phyloP scores from a whole-genome alignment of 1,140 invertebrate species.

The Apis laboriosa region DNA sequence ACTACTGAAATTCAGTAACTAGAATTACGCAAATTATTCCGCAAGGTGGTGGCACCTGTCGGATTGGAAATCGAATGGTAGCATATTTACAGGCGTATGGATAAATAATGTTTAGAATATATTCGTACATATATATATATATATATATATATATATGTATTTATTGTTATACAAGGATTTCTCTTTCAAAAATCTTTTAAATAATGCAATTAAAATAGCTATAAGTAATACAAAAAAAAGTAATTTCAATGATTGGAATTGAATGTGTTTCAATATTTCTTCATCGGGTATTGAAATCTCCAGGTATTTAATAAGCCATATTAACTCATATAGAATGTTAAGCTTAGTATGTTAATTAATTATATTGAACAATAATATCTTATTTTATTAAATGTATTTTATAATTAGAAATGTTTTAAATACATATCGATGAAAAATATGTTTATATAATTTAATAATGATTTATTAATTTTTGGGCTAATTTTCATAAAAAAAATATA shows the following conservation, averaged over 20 bases:
- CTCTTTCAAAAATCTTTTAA: neutral
- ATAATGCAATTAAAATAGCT: too few species aligned
- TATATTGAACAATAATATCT: neutral
- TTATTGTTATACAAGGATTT: neutral
- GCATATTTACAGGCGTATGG: conserved; percentile 42
- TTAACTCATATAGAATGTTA: neutral
- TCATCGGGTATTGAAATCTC: conserved; percentile 54
- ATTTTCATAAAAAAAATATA: neutral
- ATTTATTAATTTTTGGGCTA: neutral
- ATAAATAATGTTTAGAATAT: neutral
- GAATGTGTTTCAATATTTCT: conserved; percentile 18
- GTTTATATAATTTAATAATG: neutral
- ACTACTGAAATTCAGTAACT: conserved; percentile 32
- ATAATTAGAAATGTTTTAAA: neutral
- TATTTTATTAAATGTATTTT: neutral
- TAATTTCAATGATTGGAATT: conserved; percentile 30
- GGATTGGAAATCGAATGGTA: conserved; percentile 33
- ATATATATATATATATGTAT: too few species aligned
- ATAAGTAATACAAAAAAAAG: neutral
- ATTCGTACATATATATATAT: neutral
- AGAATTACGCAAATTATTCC: conserved; percentile 50
- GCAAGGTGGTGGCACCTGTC: conserved; percentile 68
- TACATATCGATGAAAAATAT: neutral
- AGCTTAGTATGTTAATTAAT: neutral
- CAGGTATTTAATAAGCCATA: conserved; percentile 9